Evolutionary conservation across 2,797 vertebrate species (phyloP).

Genomic region (Hippocampus kuda): DNA sequence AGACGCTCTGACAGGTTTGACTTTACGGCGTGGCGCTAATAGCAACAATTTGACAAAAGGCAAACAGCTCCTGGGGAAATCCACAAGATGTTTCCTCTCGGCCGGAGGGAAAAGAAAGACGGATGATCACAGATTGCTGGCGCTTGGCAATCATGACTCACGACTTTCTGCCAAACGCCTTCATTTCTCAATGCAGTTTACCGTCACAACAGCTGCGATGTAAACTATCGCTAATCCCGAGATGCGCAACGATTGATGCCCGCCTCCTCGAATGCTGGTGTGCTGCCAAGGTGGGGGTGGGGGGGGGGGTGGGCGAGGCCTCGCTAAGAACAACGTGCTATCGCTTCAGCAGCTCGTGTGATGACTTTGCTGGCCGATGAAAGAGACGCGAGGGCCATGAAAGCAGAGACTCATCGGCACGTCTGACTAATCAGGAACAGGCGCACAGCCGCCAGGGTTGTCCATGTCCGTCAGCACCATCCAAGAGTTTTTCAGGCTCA

Average conservation of each 20-base stretch:
- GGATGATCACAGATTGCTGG: constrained; percentile 1
- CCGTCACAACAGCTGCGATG: constrained; percentile 4
- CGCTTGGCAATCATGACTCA: neutral
- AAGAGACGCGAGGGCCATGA: neutral
- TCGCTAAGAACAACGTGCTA: neutral
- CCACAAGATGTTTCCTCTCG: constrained; percentile 2
- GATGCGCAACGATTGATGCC: neutral
- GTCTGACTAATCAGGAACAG: constrained; percentile 4
- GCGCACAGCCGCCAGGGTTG: neutral
- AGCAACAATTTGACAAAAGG: constrained; percentile 8
- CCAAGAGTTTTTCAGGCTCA: neutral
- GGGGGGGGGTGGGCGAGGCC: neutral
- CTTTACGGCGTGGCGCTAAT: constrained; percentile 3
- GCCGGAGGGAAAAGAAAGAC: neutral
- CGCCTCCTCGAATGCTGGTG: neutral
- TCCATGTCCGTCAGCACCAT: neutral
- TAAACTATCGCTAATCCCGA: constrained; percentile 7
- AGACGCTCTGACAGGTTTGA: constrained; percentile 6
- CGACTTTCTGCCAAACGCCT: neutral
- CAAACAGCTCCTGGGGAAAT: constrained; percentile 7
- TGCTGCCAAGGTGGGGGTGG: neutral
- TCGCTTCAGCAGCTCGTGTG: neutral
- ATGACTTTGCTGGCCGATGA: constrained; percentile 3
- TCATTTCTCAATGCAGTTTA: neutral
- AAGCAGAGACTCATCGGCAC: neutral